phyloP scores from a whole-genome alignment of 2,797 vertebrate genomes.

The Rhinatrema bivittatum region DNA sequence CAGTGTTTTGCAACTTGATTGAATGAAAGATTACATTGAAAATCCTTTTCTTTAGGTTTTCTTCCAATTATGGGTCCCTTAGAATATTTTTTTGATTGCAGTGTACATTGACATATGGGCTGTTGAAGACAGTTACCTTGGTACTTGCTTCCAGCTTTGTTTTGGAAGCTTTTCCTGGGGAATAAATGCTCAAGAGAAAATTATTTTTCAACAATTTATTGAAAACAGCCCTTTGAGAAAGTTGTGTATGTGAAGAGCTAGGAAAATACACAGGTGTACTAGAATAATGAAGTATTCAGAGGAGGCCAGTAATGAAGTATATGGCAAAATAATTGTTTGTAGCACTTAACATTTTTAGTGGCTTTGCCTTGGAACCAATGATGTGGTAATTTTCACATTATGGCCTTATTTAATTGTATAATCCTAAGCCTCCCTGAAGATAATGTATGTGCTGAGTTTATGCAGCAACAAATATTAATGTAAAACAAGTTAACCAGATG shows the following conservation, averaged over 20 bases:
- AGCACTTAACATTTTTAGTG: slow-evolving; percentile 16
- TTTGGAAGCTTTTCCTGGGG: no score
- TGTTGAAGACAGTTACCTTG: no score
- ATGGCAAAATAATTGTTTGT: slow-evolving; percentile 11
- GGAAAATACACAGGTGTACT: slow-evolving; percentile 2
- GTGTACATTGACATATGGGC: no score
- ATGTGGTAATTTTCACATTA: background rate
- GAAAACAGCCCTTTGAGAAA: background rate
- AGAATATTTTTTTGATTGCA: no score
- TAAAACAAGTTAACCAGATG: slow-evolving; percentile 13
- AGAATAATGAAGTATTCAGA: background rate
- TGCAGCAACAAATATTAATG: slow-evolving; percentile 23
- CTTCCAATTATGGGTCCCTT: no score
- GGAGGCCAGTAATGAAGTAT: slow-evolving; percentile 8
- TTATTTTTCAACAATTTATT: no score
- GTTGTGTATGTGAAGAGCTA: background rate
- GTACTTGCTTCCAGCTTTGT: no score
- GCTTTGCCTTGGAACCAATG: slow-evolving; percentile 1
- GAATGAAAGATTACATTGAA: no score
- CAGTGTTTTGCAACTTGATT: no score
- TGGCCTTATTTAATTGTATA: slow-evolving; percentile 26
- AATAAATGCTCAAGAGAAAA: background rate
- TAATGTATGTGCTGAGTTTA: slow-evolving; percentile 18
- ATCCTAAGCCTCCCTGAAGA: slow-evolving; percentile 15
- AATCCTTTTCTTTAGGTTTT: no score